A percentile compares a stretch with the other conserved stretches of the same genome.
Evolutionary conservation across 2,888 invertebrate species (phyloP).

Genomic region (Stenoptilia bipunctidactyla): DNA sequence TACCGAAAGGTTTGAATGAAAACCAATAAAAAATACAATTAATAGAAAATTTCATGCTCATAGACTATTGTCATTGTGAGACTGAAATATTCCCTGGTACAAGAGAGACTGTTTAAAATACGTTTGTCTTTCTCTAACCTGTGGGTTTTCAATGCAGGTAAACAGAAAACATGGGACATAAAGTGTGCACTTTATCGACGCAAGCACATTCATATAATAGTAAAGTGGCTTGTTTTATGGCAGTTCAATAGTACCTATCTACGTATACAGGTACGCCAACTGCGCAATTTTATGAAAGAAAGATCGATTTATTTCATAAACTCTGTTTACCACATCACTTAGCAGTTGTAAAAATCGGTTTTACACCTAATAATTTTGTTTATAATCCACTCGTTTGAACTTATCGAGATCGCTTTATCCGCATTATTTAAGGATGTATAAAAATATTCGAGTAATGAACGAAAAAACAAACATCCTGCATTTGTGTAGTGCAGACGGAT

Average conservation of each 20-base stretch:
- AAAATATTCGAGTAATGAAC: conserved; percentile 26
- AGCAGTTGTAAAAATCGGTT: too few relatives aligned
- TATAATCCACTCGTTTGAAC: too few relatives aligned
- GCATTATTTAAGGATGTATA: too few relatives aligned
- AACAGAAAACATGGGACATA: conserved; percentile 26
- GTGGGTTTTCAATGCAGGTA: conserved; percentile 13
- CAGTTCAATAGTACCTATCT: conserved; percentile 23
- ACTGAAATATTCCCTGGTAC: conserved; percentile 39
- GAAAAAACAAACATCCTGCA: conserved; percentile 29
- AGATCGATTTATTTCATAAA: conserved; percentile 6
- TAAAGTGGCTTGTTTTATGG: conserved; percentile 42
- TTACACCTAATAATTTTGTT: too few relatives aligned
- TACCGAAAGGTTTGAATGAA: neutral
- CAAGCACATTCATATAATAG: conserved; percentile 36
- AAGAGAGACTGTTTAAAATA: conserved; percentile 23
- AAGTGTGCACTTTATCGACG: conserved; percentile 26
- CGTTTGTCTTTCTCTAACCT: conserved; percentile 32
- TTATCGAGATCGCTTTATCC: too few relatives aligned
- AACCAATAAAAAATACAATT: conserved; percentile 38
- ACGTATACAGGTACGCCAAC: neutral
- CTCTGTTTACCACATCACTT: too few relatives aligned
- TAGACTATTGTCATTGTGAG: conserved; percentile 43
- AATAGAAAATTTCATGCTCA: conserved; percentile 52
- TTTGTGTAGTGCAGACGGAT: conserved; percentile 19
- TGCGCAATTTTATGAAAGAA: conserved; percentile 24